phyloP scores from a whole-genome alignment of 2,888 invertebrate genomes.

The Xestia c-nigrum region DNA sequence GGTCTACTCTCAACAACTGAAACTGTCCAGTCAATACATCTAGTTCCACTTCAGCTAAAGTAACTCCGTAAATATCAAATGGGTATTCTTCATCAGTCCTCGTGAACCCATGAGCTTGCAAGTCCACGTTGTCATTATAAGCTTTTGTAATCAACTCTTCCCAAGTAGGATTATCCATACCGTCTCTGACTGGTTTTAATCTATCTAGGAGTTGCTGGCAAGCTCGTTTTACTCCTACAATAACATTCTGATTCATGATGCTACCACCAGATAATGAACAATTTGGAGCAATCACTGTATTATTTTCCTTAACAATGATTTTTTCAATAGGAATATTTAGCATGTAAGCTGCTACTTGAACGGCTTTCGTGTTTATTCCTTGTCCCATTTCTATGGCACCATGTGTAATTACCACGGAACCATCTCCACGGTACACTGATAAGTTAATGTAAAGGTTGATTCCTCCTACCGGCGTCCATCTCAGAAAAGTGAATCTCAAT shows the following conservation, averaged over 20 bases:
- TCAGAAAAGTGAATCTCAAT: slow-evolving; percentile 78
- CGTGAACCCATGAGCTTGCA: slow-evolving; percentile 92
- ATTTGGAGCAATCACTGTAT: slow-evolving; percentile 53
- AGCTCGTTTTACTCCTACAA: slow-evolving; percentile 69
- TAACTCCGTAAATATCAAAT: slow-evolving; percentile 71
- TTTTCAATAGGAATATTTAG: slow-evolving; percentile 42
- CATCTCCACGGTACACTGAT: slow-evolving; percentile 92
- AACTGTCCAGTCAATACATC: slow-evolving; percentile 93
- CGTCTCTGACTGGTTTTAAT: slow-evolving; percentile 83
- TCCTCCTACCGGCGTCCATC: slow-evolving; percentile 90
- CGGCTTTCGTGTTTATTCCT: slow-evolving; percentile 94
- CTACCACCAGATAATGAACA: slow-evolving; percentile 50
- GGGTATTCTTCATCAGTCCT: slow-evolving; percentile 72
- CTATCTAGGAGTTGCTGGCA: slow-evolving; percentile 73
- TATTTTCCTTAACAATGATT: slow-evolving; percentile 46
- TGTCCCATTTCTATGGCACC: slow-evolving; percentile 93
- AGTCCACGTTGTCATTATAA: slow-evolving; percentile 88
- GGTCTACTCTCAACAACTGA: slow-evolving; percentile 91
- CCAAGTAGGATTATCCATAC: slow-evolving; percentile 89
- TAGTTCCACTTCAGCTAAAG: slow-evolving; percentile 53
- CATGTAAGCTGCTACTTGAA: slow-evolving; percentile 88
- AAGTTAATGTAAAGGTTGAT: slow-evolving; percentile 86
- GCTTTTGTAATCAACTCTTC: slow-evolving; percentile 89
- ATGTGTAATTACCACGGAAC: slow-evolving; percentile 92
- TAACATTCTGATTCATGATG: slow-evolving; percentile 79